Conservation (phyloP, 2,113 vertebrate genomes). For the Sclerurus mexicanus region DNA sequence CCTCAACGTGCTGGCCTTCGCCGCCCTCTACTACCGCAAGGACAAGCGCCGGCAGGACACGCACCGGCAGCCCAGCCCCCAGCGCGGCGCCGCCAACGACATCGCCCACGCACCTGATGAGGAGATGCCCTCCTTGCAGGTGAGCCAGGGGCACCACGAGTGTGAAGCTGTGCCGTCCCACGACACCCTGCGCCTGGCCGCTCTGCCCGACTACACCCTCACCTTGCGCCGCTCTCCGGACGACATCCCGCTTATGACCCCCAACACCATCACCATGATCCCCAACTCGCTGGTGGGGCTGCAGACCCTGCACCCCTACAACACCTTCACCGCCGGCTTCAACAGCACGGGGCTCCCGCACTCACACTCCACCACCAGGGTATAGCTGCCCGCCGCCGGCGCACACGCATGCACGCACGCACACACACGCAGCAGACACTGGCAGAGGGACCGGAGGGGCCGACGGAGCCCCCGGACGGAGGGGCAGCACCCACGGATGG, state of each 20-base stretch:
- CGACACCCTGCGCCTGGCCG: constrained; percentile 85
- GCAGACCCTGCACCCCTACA: constrained; percentile 97
- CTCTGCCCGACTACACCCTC: constrained; percentile 95
- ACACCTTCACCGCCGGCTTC: constrained; percentile 96
- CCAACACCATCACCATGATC: constrained; percentile 99
- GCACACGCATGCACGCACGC: constrained; percentile 53
- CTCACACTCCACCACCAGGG: constrained; percentile 98
- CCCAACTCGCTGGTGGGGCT: constrained; percentile 98
- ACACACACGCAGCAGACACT: constrained; percentile 53
- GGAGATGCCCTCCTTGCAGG: constrained; percentile 95
- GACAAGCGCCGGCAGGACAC: constrained; percentile 96
- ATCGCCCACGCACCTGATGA: constrained; percentile 88
- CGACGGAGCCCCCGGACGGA: neutral
- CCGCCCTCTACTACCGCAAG: constrained; percentile 97
- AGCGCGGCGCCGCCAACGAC: constrained; percentile 85
- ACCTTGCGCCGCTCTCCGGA: constrained; percentile 95
- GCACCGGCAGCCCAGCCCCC: constrained; percentile 89
- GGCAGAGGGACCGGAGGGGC: constrained; percentile 38
- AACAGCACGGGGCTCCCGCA: constrained; percentile 96
- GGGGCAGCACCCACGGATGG: neutral
- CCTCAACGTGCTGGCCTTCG: constrained; percentile 96
- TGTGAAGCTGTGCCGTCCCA: constrained; percentile 89
- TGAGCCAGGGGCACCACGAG: constrained; percentile 92
- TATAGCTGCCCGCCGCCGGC: constrained; percentile 83
- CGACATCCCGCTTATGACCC: constrained; percentile 98